phyloP scores from a whole-genome alignment of 2,797 vertebrate genomes.

The Melanotaenia boesemani region DNA sequence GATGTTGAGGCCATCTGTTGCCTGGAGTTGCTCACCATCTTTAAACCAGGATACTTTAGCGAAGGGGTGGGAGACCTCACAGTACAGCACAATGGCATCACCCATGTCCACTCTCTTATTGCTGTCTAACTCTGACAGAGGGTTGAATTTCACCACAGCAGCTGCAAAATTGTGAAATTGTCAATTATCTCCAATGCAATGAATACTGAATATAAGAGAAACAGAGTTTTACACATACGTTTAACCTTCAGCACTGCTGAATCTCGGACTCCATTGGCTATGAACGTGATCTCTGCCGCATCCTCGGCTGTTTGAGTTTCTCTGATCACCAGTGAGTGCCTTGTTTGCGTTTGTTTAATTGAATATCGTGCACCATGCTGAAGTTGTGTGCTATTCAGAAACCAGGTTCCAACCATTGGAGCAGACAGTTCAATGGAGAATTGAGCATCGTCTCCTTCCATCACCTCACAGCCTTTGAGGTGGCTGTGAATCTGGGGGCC shows the following conservation, averaged over 20 bases:
- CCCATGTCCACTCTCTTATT: slow-evolving; percentile 72
- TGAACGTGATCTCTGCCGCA: slow-evolving; percentile 87
- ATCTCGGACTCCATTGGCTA: slow-evolving; percentile 86
- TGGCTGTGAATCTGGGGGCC: slow-evolving; percentile 84
- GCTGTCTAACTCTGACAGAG: slow-evolving; percentile 73
- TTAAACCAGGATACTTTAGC: slow-evolving; percentile 81
- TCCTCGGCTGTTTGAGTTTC: slow-evolving; percentile 72
- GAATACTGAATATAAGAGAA: neutral
- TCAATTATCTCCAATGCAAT: neutral
- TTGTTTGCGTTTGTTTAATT: slow-evolving; percentile 72
- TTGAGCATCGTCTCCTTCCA: slow-evolving; percentile 83
- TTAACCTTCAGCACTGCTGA: slow-evolving; percentile 86
- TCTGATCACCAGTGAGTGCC: slow-evolving; percentile 84
- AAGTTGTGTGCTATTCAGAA: slow-evolving; percentile 86
- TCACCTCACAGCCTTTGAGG: slow-evolving; percentile 79
- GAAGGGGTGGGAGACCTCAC: slow-evolving; percentile 79
- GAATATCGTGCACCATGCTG: slow-evolving; percentile 70
- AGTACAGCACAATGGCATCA: slow-evolving; percentile 81
- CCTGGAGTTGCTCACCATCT: slow-evolving; percentile 75
- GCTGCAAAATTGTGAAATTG: slow-evolving; percentile 60
- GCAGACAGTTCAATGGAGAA: slow-evolving; percentile 90
- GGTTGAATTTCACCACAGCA: slow-evolving; percentile 75
- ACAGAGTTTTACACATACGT: slow-evolving; percentile 61
- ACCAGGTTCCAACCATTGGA: slow-evolving; percentile 87
- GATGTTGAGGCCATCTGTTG: slow-evolving; percentile 70